Base-by-base conservation (phyloP, 2,113 vertebrate species). In the Pteruthius melanotis region DNA sequence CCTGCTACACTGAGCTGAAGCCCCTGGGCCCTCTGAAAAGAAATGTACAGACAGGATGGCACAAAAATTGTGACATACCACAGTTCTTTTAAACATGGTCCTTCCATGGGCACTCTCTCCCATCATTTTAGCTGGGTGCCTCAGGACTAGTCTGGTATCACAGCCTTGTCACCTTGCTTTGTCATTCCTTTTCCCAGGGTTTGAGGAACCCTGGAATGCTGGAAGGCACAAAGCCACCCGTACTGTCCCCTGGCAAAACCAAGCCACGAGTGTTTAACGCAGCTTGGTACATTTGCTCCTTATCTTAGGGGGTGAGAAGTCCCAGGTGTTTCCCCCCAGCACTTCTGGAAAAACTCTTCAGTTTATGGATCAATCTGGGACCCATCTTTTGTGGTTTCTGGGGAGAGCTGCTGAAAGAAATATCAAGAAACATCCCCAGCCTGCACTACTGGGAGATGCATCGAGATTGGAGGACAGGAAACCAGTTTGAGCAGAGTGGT, bases 291-390 rank as follows among this genome's bases (percentile, higher is more conserved):
- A 26, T 74, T 54, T 83, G 47, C 39, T 83, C 68, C 39, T 50
- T 28, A 37, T 47, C 33, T 66, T 42, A 70, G 13, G 11, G 4
- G 13, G 6, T 65, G 27, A 64, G 16, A 78, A 63, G 47, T 56
- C 47, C 63, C 54, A 68, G 21, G 33, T 0, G 0, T 44, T 77
- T 4, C 0, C 7, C 3, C 24, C 3, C 22, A 75, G 47, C 6
- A 18, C 49, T 83, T 77, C 83, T 66, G 35, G 63, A 30, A 80
- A 85, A 75, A 30, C 8, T 45, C 35, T 77, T 75, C 35, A 28
- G 28, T n/a, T 74, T 52, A 61, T 16, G 10, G 47, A 30, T 66
- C 0, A 0, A 37, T 59, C 27, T 81, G 52, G 47, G 77, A 78
- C 37, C 68, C 37, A 13, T 20, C 2, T 6, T 37, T 74, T 21